Percentiles rank a stretch among this genome's conserved stretches.
Evolutionary conservation across 2,797 vertebrate species (phyloP).

Genomic region (Staurois parvus): DNA sequence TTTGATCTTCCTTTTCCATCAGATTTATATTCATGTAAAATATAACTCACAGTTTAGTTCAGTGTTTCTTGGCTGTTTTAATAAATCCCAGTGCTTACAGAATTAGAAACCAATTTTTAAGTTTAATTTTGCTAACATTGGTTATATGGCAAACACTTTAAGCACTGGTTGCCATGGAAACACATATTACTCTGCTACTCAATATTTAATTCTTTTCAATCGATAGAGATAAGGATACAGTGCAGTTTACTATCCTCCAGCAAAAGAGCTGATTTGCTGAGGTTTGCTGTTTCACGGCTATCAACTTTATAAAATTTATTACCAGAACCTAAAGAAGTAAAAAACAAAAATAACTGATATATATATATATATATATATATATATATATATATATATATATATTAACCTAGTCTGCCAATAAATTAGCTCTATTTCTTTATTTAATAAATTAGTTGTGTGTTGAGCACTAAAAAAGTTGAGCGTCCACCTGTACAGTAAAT

Average conservation of each 20-base stretch:
- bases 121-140: neutral
- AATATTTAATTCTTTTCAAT: slow-evolving; percentile 4
- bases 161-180: neutral
- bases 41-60: slow-evolving; percentile 1
- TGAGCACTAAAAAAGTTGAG: too few relatives aligned
- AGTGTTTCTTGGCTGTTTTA: neutral
- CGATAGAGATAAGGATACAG: neutral
- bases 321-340: too few relatives aligned
- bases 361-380: too few relatives aligned
- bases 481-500: too few relatives aligned
- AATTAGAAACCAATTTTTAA: neutral
- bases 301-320: too few relatives aligned
- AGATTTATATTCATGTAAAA: slow-evolving; percentile 10
- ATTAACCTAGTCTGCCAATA: too few relatives aligned
- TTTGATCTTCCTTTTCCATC: slow-evolving; percentile 39
- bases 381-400: too few relatives aligned
- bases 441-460: too few relatives aligned
- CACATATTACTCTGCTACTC: neutral
- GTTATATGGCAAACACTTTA: neutral
- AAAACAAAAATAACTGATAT: too few relatives aligned
- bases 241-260: neutral
- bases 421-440: too few relatives aligned
- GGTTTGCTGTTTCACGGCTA: too few relatives aligned
- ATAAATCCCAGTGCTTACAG: neutral
- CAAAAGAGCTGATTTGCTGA: neutral